Evolutionary conservation across 2,888 invertebrate genomes (phyloP), one percentile per base, ranked within the genome.

Genomic region (Heteropelma amictum): DNA sequence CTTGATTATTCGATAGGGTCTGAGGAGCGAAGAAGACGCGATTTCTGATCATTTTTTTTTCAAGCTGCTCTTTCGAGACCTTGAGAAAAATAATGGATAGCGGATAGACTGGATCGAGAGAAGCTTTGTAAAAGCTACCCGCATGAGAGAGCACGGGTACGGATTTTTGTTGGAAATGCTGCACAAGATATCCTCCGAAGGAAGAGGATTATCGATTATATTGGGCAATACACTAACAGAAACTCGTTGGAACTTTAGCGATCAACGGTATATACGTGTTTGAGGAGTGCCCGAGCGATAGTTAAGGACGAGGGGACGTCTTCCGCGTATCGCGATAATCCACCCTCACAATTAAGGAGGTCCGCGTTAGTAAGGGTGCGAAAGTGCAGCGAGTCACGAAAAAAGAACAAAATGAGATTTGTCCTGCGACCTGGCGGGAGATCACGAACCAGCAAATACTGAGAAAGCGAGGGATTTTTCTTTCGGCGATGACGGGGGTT

Each of bases 201-300:
- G 10, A 63, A 10, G 51, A 38, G 61, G 40, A 42, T 65, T 40
- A 56, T 40, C 70, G 75, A 75, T 75, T 61, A 58, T 42, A 51
- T 56, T 56, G 26, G n/a, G 14, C 14, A 58, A 67, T n/a, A n/a
- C 49, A 65, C 77, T 77, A 79, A 74, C 72, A 72, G 79, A 77
- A 77, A 77, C 72, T 79, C 76, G 68, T 79, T 79, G 70, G 70
- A 79, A 79, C 56, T 79, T 79, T 79, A 63, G 47, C 60, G 73
- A 76, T 76, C 72, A 45, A 56, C 38, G 53, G 63, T 33, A 56
- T 54, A 38, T 49, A 58, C 49, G 63, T 67, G 60, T 42, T 69
- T 45, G 45, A 10, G 38, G 51, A 30, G 21, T 30, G 26, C 47
- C 30, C 28, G 14, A 21, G 35, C 40, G 58, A 40, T 61, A 30